A percentile compares a stretch with the other conserved stretches of the same genome.
These are phyloP conservation scores for Oreotragus oreotragus DNA, from an alignment of 2,113 vertebrate species.

Conservation along the genomic window DNA sequence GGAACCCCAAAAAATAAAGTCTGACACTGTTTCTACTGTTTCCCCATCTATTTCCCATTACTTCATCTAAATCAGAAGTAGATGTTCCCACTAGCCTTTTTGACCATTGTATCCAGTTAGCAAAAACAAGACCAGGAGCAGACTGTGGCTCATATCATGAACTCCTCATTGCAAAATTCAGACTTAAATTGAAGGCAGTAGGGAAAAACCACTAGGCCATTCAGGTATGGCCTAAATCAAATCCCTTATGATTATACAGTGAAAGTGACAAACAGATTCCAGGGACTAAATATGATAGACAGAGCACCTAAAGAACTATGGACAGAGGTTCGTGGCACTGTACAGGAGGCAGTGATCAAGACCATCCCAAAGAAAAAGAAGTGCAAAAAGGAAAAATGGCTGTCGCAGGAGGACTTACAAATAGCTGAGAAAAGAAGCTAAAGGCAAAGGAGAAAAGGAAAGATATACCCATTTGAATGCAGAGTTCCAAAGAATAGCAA, in stretches of 20 bases:
- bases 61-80: not conserved
- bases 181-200: not conserved
- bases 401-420: not conserved
- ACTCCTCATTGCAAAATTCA: not conserved
- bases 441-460: not conserved
- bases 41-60: no score
- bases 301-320: not conserved
- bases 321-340: not conserved
- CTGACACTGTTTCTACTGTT: no score
- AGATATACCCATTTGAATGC: not conserved
- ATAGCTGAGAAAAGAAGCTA: not conserved
- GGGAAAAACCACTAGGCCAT: not conserved
- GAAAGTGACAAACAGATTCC: not conserved
- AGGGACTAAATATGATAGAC: not conserved
- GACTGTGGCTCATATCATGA: not conserved
- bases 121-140: rapidly evolving
- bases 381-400: not conserved
- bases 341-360: not conserved
- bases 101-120: not conserved
- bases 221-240: not conserved
- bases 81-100: not conserved
- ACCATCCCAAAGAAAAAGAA: not conserved
- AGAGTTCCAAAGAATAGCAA: not conserved
- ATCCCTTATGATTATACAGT: not conserved
- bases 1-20: no score